Evolutionary conservation across 2,113 vertebrate genomes (phyloP).

Genomic region (Osmerus mordax): DNA sequence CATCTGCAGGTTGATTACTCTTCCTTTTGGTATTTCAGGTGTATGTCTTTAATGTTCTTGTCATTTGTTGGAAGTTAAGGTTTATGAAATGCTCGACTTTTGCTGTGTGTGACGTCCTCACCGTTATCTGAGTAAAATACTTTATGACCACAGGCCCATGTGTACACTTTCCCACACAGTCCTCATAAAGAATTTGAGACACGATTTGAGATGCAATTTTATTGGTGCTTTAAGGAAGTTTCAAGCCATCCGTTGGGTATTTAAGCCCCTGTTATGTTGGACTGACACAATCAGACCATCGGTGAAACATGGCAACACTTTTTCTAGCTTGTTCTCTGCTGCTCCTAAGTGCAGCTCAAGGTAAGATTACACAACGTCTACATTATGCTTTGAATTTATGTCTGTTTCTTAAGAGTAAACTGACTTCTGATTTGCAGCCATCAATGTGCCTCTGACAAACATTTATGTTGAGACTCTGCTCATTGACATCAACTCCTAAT

Average conservation of each 20-base stretch:
- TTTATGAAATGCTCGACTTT: neutral
- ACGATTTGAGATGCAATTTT: constrained; percentile 14
- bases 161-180: constrained; percentile 58
- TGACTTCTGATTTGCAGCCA: neutral
- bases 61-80: too few species aligned
- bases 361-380: constrained; percentile 29
- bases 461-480: too few species aligned
- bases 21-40: too few species aligned
- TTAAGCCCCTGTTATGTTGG: constrained; percentile 30
- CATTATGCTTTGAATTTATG: neutral
- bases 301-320: constrained; percentile 32
- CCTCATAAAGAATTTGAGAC: constrained; percentile 7
- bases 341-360: constrained; percentile 27
- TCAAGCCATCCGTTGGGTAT: constrained; percentile 27
- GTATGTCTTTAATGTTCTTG: too few species aligned
- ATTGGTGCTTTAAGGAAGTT: constrained; percentile 14
- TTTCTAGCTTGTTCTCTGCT: constrained; percentile 46
- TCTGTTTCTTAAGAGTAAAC: neutral
- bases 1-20: too few species aligned
- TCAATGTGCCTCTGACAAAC: too few species aligned
- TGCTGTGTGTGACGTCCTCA: neutral
- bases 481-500: neutral
- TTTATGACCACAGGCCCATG: constrained; percentile 19
- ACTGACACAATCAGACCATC: constrained; percentile 29
- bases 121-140: neutral